phyloP scores from a whole-genome alignment of 2,113 vertebrate genomes.

The Bagarius yarrelli region DNA sequence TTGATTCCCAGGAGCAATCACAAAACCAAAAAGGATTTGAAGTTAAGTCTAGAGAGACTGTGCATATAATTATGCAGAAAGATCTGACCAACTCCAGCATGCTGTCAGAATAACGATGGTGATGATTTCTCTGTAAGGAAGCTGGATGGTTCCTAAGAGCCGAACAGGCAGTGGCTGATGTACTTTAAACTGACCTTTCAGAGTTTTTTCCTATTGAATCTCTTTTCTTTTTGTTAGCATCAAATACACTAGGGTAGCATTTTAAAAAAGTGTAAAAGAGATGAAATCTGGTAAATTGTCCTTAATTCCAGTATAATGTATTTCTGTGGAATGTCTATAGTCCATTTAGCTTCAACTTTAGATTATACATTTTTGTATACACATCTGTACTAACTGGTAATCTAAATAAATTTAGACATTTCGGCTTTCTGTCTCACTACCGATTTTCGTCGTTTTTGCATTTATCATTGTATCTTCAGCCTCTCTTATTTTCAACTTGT shows the following conservation, averaged over 20 bases:
- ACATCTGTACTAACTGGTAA: background rate
- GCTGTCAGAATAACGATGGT: background rate
- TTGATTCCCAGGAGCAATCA: background rate
- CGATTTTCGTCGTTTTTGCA: background rate
- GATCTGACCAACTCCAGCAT: background rate
- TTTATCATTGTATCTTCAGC: background rate
- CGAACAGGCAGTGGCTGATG: background rate
- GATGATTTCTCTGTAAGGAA: background rate
- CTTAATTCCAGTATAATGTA: background rate
- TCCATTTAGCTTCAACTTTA: background rate
- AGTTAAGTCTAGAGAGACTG: background rate
- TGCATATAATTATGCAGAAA: conserved; percentile 3
- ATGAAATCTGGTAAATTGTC: background rate
- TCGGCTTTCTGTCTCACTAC: background rate
- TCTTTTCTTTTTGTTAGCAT: too few species aligned
- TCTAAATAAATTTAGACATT: background rate
- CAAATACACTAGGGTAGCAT: too few species aligned
- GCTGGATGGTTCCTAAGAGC: background rate
- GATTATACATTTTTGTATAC: background rate
- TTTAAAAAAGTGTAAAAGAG: too few species aligned
- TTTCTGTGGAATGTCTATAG: background rate
- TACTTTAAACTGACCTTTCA: too few species aligned
- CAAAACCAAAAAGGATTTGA: background rate
- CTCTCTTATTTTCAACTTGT: background rate
- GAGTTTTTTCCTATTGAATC: background rate